These are phyloP conservation scores for Bombus waltoni DNA, from an alignment of 1,140 invertebrate genomes.

Conservation along the genomic window DNA sequence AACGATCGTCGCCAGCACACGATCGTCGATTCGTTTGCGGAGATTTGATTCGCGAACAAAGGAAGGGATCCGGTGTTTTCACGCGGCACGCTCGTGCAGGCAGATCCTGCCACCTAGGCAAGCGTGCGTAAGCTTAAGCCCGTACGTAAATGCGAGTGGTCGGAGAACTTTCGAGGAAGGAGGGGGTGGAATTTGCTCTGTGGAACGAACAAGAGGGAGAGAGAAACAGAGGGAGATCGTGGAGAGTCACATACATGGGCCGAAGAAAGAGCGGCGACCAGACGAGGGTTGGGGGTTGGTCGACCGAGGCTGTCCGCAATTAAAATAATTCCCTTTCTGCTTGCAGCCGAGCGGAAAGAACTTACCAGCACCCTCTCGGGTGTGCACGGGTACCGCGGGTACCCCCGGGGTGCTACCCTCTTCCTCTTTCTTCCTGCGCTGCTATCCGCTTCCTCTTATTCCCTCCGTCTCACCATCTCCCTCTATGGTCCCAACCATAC, in stretches of 20 bases:
- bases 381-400: conserved; percentile 43
- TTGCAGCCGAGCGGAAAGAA: conserved; percentile 81
- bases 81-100: conserved; percentile 15
- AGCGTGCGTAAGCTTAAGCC: conserved; percentile 52
- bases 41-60: conserved; percentile 18
- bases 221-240: conserved; percentile 51
- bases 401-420: conserved; percentile 65
- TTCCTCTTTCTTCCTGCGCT: conserved; percentile 46
- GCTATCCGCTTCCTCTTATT: conserved; percentile 46
- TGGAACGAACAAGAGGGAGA: conserved; percentile 47
- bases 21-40: conserved; percentile 19
- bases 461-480: conserved; percentile 30
- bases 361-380: conserved; percentile 75
- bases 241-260: conserved; percentile 49
- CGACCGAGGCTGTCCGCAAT: conserved; percentile 82
- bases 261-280: conserved; percentile 54
- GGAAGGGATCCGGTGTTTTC: conserved; percentile 8
- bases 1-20: not conserved
- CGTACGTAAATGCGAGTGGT: conserved; percentile 56
- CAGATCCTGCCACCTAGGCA: conserved; percentile 52
- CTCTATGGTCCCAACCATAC: not conserved
- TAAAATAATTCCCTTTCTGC: conserved; percentile 84
- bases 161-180: conserved; percentile 40
- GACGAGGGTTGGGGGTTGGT: conserved; percentile 70
- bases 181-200: conserved; percentile 62